Evolutionary conservation across 2,113 vertebrate genomes (phyloP), one percentile per base, ranked within the genome.

Genomic region (Equus quagga): DNA sequence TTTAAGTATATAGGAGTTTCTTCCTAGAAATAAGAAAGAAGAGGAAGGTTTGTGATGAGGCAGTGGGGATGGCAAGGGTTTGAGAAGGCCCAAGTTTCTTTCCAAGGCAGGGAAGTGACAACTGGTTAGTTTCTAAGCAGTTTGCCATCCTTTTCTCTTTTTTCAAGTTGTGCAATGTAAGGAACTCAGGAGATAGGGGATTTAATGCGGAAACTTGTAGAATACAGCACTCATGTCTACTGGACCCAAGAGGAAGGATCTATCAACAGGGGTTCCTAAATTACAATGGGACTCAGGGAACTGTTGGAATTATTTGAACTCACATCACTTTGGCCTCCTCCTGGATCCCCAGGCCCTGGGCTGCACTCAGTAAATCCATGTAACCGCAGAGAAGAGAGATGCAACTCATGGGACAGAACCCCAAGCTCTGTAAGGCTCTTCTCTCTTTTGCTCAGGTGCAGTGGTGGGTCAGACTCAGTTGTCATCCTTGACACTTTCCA

Each of bases 281-380:
- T 84, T 1, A 6, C 17, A 54, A 8, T 23, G 23, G 15, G 56
- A 36, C 64, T 21, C 10, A 0, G 2, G 51, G 84, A 10, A 33
- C 11, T 2, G 8, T 36, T 31, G 24, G 0, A 6, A 15, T 7
- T 6, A 19, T 33, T 67, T 36, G 54, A 46, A 49, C 2, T 15
- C 23, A 4, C 0, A 2, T 67, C 70, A 31, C 14, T 33, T 14
- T 26, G 46, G 7, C 28, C 17, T 83, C 67, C 17, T 5, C 2
- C 21, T 60, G 19, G 1, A 7, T 64, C 19, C 9, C 5, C 6
- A 24, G 14, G 24, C 28, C 3, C 0, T 0, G 3, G 60, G 60
- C 28, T 76, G 44, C 26, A 5, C 18, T 69, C n/a, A 8, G 21
- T 41, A 56, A 92, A 51, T n/a, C 7, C 17, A 10, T 0, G 36